Evolutionary conservation across 2,888 invertebrate species (phyloP), one percentile per base, ranked within the genome.

Genomic region (Unio delphinus): DNA sequence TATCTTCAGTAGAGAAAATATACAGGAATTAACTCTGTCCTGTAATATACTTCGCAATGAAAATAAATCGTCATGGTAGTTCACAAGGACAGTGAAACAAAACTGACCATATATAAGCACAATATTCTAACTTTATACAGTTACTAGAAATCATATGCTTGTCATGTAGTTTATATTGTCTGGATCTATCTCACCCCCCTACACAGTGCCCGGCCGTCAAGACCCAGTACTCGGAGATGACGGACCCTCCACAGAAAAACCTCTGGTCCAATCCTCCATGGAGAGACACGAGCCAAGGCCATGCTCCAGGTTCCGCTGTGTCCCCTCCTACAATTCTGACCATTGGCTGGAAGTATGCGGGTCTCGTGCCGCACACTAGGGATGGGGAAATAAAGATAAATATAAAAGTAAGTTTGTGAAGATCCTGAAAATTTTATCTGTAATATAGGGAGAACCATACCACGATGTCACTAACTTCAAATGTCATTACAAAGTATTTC

Each of bases 201-300:
- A 86, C 73, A 67, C 86, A 86, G 69, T 86, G 86, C 4, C 80
- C 83, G 1, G 86, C 86, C 5, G 86, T 86, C 7, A 86, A 72
- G 23, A 86, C 72, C 85, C 85, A 86, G 28, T 78, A 73, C 23
- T 84, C 80, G 55, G 75, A 71, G 23, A 85, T 78, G 18, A 86
- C 72, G 34, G 79, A 77, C 0, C 79, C 85, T 11, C 83, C 85
- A 69, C 86, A 86, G 80, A 85, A 86, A 68, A 80, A 85, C 23
- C 80, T 82, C 61, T 83, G 76, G 54, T 81, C 84, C 0, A 80
- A 76, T 0, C 89, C 89, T 6, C 89, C 89, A 67, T 88, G 86
- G 6, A 89, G 65, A 6, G 87, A 87, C 7, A 87, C 87, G 61
- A 88, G 74, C 85, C 87, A 89, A 0, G 89, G 89, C 87, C 87